phyloP scores from a whole-genome alignment of 2,113 vertebrate genomes.

The Nibea coibor region DNA sequence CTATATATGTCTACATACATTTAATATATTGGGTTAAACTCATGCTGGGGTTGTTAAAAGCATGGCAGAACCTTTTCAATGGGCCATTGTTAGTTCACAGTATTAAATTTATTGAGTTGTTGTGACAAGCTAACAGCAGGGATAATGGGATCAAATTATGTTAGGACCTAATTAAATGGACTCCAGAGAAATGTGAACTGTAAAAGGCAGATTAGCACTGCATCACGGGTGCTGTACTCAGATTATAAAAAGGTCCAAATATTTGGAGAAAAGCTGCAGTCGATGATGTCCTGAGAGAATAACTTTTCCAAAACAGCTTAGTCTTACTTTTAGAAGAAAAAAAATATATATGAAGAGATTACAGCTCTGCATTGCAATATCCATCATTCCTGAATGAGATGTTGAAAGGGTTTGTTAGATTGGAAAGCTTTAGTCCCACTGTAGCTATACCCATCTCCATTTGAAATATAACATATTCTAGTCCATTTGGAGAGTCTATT shows the following conservation, averaged over 20 bases:
- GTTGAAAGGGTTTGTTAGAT: constrained; percentile 38
- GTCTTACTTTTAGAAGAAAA: neutral
- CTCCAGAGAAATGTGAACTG: neutral
- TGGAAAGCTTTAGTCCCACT: constrained; percentile 28
- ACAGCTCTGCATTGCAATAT: constrained; percentile 2
- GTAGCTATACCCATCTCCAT: constrained; percentile 28
- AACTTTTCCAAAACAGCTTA: neutral
- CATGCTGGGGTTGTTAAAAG: neutral
- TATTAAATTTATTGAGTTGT: constrained; percentile 14
- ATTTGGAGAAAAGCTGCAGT: neutral
- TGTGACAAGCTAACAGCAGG: constrained; percentile 1
- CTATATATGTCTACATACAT: neutral
- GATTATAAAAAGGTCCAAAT: neutral
- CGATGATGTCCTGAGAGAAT: constrained; percentile 1
- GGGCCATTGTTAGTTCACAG: neutral
- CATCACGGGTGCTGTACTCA: constrained; percentile 7
- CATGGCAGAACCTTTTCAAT: neutral
- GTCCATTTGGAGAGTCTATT: constrained; percentile 47
- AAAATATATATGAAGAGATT: neutral
- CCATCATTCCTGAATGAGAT: constrained; percentile 33
- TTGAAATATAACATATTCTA: constrained; percentile 40
- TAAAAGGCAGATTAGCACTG: neutral
- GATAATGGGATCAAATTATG: constrained; percentile 18
- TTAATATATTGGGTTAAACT: neutral
- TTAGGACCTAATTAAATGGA: constrained; percentile 4